phyloP scores from a whole-genome alignment of 2,888 invertebrate genomes.

The Drepanosiphum platanoidis region DNA sequence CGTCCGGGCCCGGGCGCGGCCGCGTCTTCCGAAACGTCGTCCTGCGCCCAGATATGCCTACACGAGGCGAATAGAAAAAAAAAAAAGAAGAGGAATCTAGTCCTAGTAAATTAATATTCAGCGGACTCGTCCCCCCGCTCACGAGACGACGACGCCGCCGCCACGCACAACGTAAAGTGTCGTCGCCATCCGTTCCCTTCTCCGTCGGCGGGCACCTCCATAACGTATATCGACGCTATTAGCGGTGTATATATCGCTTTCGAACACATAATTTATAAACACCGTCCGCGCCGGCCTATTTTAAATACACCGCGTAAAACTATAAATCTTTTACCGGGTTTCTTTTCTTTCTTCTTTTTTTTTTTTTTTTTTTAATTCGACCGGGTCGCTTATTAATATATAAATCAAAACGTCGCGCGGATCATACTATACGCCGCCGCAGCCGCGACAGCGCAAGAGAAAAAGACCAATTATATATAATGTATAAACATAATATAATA shows the following conservation, averaged over 20 bases:
- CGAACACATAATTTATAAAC: conserved; percentile 46
- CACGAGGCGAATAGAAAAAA: too few relatives aligned
- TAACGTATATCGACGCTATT: conserved; percentile 20
- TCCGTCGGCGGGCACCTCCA: background rate
- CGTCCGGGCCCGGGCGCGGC: too few relatives aligned
- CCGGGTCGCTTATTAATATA: conserved; percentile 30
- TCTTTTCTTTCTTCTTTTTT: background rate
- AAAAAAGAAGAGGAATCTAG: too few relatives aligned
- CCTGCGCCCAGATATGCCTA: too few relatives aligned
- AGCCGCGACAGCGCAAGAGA: background rate
- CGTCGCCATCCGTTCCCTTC: background rate
- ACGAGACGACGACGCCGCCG: too few relatives aligned
- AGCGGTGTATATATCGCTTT: conserved; percentile 32
- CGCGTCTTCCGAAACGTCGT: too few relatives aligned
- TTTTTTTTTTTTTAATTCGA: conserved; percentile 29
- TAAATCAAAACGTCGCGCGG: conserved; percentile 46
- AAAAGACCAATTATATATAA: background rate
- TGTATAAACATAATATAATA: background rate
- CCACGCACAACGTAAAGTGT: too few relatives aligned
- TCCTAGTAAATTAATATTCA: too few relatives aligned
- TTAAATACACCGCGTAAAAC: conserved; percentile 49
- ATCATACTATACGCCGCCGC: too few relatives aligned
- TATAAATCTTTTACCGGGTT: conserved; percentile 47
- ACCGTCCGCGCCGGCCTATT: conserved; percentile 43
- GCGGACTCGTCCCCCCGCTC: too few relatives aligned